Base-by-base conservation (phyloP, 2,888 invertebrate species). In the Adelphocoris suturalis region DNA sequence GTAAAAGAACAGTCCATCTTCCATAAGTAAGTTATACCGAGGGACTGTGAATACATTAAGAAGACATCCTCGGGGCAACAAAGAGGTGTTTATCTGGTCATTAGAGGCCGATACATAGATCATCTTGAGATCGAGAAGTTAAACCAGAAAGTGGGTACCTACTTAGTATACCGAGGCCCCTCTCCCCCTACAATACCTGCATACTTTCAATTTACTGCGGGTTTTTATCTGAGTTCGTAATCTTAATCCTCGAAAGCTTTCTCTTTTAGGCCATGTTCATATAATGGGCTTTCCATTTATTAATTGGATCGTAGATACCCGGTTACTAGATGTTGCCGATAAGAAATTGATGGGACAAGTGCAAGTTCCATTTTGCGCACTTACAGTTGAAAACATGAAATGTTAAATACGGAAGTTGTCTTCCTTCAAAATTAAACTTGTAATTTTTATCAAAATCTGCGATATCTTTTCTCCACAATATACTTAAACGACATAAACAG, bases 261-360 rank as follows among this genome's bases (percentile, higher is more conserved):
- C 76, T 27, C 76, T 37, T 23, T 76, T 57, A n/a, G 76, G 14
- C 76, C 23, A 16, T 76, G 76, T 16, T 76, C 76, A 76, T 76
- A 37, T 37, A 76, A 76, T 23, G 23, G 28, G 76, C 27, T 76
- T 76, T 76, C 76, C 76, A 11, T 27, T 57, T 76, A 76, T 76
- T 76, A 76, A 76, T 76, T 76, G 76, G 76, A 76, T 76, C 76
- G 28, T 76, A 76, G 76, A 76, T 76, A 76, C 14, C 76, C 37
- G 76, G 23, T 37, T 27, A 76, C 57, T 76, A 12, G 76, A 76
- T 76, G 14, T 9, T 27, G 23, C 27, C 76, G 57, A 57, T n/a
- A 27, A 76, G 76, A 37, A 37, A 76, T 76, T 14, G 37, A n/a
- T 57, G 37, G 76, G 23, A 76, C 23, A 37, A 76, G 76, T 76